Evolutionary conservation across 2,888 invertebrate genomes (phyloP), one percentile per base, ranked within the genome.

Genomic region (Meliscaeva auricollis): DNA sequence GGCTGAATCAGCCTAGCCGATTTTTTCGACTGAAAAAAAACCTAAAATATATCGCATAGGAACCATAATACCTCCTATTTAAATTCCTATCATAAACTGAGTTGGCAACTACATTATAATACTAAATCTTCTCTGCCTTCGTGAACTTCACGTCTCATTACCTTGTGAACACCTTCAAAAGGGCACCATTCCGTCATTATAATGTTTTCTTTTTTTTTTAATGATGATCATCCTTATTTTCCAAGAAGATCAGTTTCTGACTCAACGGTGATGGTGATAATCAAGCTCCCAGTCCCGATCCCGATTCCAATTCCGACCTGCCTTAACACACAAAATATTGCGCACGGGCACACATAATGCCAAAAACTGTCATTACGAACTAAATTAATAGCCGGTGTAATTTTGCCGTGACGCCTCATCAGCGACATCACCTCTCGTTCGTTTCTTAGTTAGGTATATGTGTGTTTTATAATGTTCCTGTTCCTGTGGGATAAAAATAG

Each of bases 371-470:
- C 85, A 77, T 85, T 81, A 81, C 56, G 56, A 54, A 32, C 56
- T 74, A 62, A 85, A 85, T 85, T 85, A 85, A 85, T 85, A 85
- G 85, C 81, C 80, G 85, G 85, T 85, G 77, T 85, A 85, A 85
- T 85, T 85, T 81, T 74, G 54, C 64, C 48, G 76, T 74, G 81
- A 85, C 77, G 85, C 85, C 81, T 85, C 81, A 81, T 85, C 73
- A 85, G 85, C 54, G 32, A 38, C 72, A 85, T 85, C 85, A 81
- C 77, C 80, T 85, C 85, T 85, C 85, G 50, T 54, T 69, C 20
- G 73, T 44, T 73, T 73, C 70, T 50, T 64, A n/a, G n/a, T n/a
- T n/a, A n/a, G n/a, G n/a, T n/a, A n/a, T n/a, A n/a, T n/a, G 20
- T 66, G 20, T 11, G 17, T n/a, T 35, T 48, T 2, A 20, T 48